Conservation (phyloP, 2,113 vertebrate species). For the Odocoileus hemionus region DNA sequence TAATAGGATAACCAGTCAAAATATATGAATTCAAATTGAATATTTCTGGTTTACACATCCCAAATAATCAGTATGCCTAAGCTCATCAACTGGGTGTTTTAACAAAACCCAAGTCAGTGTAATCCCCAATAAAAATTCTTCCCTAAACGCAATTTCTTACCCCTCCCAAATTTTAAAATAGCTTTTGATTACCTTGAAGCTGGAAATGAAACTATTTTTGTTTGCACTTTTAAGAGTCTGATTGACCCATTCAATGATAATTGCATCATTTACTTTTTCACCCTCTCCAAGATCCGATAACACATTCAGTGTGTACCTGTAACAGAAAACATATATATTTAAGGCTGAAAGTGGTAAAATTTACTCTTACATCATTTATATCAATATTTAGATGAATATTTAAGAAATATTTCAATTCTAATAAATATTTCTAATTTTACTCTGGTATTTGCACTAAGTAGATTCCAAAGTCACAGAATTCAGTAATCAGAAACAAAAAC, state of each 20-base stretch:
- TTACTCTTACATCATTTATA: neutral
- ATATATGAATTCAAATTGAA: neutral
- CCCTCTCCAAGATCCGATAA: constrained; percentile 93
- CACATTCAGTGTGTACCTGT: constrained; percentile 93
- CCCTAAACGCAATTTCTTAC: neutral
- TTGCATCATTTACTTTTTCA: constrained; percentile 91
- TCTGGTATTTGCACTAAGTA: neutral
- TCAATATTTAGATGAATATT: constrained; percentile 30
- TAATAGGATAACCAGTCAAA: constrained; percentile 18
- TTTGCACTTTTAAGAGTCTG: constrained; percentile 84
- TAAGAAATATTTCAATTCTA: constrained; percentile 18
- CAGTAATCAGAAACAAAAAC: constrained; percentile 32
- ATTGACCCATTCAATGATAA: constrained; percentile 97
- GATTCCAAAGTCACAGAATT: neutral
- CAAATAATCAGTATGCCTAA: constrained; percentile 40
- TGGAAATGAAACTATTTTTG: constrained; percentile 89
- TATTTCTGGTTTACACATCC: constrained; percentile 8
- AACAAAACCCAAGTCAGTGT: constrained; percentile 3
- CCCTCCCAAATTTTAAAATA: neutral
- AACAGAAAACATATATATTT: constrained; percentile 42
- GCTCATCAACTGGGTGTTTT: neutral
- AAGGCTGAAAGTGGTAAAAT: neutral
- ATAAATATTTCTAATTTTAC: constrained; percentile 32
- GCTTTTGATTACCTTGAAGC: constrained; percentile 90
- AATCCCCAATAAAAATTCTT: constrained; percentile 20